Percentiles rank a stretch among this genome's conserved stretches.
phyloP scores from a whole-genome alignment of 2,113 vertebrate genomes.

The Apaloderma vittatum region DNA sequence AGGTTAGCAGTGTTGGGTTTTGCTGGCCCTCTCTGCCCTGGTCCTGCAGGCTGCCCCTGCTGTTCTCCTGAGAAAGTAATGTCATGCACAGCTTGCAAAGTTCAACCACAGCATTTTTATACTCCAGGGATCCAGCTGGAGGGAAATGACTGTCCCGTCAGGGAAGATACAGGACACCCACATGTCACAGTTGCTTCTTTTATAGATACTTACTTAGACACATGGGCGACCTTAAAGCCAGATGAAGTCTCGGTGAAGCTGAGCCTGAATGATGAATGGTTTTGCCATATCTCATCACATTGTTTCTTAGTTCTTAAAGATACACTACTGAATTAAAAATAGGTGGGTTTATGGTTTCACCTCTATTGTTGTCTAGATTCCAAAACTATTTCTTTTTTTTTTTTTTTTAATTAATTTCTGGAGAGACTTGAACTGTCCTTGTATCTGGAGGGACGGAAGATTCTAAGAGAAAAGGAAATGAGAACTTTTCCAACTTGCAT shows the following conservation, averaged over 20 bases:
- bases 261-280: not conserved
- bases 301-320: not conserved
- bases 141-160: not conserved
- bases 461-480: not conserved
- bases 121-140: not conserved
- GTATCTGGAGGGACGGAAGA: not conserved
- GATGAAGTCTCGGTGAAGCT: not conserved
- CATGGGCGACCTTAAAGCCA: not conserved
- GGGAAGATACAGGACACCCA: not conserved
- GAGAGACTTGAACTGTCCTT: not conserved
- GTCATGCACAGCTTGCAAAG: not conserved
- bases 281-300: accelerated
- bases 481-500: not conserved
- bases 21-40: not conserved
- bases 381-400: not conserved
- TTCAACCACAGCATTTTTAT: not conserved
- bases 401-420: not conserved
- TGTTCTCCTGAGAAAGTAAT: not conserved
- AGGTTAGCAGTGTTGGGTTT: accelerated
- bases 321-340: not conserved
- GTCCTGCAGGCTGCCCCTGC: not conserved
- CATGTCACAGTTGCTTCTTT: not conserved
- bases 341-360: not conserved
- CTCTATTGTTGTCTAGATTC: not conserved
- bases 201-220: not conserved